phyloP scores from a whole-genome alignment of 2,113 vertebrate genomes.

The Phylloscopus trochiloides region DNA sequence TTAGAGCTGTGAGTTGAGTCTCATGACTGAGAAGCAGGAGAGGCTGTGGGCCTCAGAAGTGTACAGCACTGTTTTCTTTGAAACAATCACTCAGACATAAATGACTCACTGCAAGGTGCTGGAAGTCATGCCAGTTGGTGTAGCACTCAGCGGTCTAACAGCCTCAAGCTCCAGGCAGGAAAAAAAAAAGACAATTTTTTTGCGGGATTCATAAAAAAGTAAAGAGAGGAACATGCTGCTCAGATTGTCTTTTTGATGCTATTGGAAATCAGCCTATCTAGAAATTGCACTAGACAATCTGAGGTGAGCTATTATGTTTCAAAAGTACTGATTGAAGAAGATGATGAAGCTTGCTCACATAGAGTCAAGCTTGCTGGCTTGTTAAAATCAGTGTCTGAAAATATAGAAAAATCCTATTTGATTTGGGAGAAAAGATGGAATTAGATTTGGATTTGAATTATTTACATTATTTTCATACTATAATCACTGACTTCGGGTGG shows the following conservation, averaged over 20 bases:
- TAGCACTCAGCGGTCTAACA: neutral
- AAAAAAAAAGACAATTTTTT: neutral
- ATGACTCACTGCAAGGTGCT: neutral
- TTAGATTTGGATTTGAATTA: neutral
- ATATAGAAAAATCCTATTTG: neutral
- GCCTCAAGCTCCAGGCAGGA: neutral
- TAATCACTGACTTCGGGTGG: neutral
- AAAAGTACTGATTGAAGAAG: neutral
- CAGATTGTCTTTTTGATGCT: neutral
- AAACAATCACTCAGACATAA: conserved; percentile 9
- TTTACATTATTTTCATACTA: neutral
- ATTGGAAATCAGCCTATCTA: neutral
- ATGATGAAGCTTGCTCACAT: neutral
- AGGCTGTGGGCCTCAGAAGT: neutral
- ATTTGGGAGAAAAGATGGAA: conserved; percentile 2
- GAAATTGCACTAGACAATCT: neutral
- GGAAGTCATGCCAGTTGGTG: neutral
- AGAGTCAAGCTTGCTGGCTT: neutral
- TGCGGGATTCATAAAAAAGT: neutral
- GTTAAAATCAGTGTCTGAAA: conserved; percentile 1
- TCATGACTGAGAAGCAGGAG: neutral
- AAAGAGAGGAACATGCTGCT: neutral
- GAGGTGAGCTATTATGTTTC: neutral
- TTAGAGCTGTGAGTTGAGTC: neutral
- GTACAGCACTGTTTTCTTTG: neutral